A percentile compares a stretch with the other conserved stretches of the same genome.
phyloP scores from a whole-genome alignment of 1,140 invertebrate genomes.

The Drosophila prosaltans region DNA sequence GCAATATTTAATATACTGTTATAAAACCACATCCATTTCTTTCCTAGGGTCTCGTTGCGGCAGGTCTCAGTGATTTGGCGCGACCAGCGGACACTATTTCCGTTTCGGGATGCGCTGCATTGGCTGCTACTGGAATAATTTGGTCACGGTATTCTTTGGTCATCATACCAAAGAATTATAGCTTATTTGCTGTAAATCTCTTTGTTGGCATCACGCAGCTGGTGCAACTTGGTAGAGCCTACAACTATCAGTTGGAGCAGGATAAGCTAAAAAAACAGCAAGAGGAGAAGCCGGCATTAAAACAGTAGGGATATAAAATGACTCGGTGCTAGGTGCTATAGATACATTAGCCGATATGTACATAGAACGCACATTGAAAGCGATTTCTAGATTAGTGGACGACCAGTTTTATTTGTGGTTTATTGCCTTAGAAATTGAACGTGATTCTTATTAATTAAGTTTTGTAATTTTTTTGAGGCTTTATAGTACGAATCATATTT shows the following conservation, averaged over 20 bases:
- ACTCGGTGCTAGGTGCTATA: conserved; percentile 33
- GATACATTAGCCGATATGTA: conserved; percentile 27
- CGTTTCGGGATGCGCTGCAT: conserved; percentile 91
- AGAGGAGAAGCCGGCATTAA: conserved; percentile 25
- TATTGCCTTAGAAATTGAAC: conserved; percentile 55
- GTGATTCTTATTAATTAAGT: conserved; percentile 72
- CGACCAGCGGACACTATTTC: conserved; percentile 96
- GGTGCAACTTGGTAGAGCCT: conserved; percentile 70
- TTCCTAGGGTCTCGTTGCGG: conserved; percentile 91
- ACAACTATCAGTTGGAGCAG: conserved; percentile 62
- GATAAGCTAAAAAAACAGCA: conserved; percentile 57
- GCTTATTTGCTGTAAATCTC: conserved; percentile 77
- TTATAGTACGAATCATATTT: conserved; percentile 15
- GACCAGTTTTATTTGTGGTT: conserved; percentile 57
- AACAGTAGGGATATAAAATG: conserved; percentile 28
- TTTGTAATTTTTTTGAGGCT: conserved; percentile 67
- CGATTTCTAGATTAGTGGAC: conserved; percentile 34
- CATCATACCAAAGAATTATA: conserved; percentile 80
- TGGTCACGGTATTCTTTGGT: conserved; percentile 81
- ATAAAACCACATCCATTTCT: neutral
- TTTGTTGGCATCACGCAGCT: conserved; percentile 77
- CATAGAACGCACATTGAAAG: conserved; percentile 54
- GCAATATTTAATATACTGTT: neutral
- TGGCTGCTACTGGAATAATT: conserved; percentile 86
- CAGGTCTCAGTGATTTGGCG: conserved; percentile 95